Percentiles rank a stretch among this genome's conserved stretches.
phyloP scores from a whole-genome alignment of 2,113 vertebrate species.

The Corydoras maculifer region DNA sequence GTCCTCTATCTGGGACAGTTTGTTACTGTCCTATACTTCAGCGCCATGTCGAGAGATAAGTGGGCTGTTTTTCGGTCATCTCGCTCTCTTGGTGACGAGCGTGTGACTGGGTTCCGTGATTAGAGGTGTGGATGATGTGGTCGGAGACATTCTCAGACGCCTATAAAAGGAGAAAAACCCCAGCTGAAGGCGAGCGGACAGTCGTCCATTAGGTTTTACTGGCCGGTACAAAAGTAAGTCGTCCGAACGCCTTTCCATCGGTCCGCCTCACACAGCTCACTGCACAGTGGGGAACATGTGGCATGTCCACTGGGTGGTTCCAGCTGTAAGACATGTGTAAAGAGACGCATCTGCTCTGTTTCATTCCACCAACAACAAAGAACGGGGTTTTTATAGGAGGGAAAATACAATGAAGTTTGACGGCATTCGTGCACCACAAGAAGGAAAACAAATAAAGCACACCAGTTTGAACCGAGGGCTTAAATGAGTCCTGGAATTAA shows the following conservation, averaged over 20 bases:
- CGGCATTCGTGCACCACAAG: constrained; percentile 1
- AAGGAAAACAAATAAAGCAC: not conserved
- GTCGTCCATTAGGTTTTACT: constrained; percentile 49
- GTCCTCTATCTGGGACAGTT: too few relatives aligned
- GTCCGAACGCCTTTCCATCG: constrained; percentile 38
- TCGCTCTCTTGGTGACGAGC: not conserved
- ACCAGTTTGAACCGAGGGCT: too few relatives aligned
- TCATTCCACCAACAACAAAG: constrained; percentile 29
- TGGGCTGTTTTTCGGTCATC: not conserved
- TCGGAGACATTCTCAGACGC: constrained; percentile 13
- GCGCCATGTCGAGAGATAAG: not conserved
- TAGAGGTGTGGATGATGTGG: constrained; percentile 23
- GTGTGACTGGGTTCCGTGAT: not conserved
- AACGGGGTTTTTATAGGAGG: constrained; percentile 13
- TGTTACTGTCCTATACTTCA: too few relatives aligned
- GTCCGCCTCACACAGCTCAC: constrained; percentile 34
- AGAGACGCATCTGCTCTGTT: constrained; percentile 17
- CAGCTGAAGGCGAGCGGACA: constrained; percentile 3
- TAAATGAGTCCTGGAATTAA: not conserved
- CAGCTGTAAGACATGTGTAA: constrained; percentile 34
- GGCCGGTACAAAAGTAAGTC: constrained; percentile 42
- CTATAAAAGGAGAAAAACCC: constrained; percentile 35
- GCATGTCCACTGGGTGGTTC: constrained; percentile 37
- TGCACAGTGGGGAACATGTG: constrained; percentile 36
- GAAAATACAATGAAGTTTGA: constrained; percentile 9